Evolutionary conservation across 2,888 invertebrate genomes (phyloP).

Genomic region (Zele albiditarsus): DNA sequence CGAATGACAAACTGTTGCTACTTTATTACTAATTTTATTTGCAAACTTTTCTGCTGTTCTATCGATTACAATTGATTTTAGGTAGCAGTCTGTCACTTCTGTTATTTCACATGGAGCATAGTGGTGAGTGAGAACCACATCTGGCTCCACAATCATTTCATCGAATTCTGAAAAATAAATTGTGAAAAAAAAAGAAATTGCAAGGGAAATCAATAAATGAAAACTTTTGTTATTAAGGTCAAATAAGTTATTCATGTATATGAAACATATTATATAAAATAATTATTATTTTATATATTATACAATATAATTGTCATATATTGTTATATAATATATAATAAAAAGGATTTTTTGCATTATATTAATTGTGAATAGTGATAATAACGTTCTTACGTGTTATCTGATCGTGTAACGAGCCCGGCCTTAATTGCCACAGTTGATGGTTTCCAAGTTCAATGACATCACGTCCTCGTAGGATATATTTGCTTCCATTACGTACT

Average conservation of each 20-base stretch:
- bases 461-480: conserved; percentile 61
- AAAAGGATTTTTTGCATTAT: no score
- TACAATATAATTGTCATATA: no score
- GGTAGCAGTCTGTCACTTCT: conserved; percentile 51
- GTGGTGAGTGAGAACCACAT: conserved; percentile 52
- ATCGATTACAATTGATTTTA: conserved; percentile 46
- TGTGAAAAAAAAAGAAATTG: not conserved
- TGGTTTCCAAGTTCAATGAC: conserved; percentile 66
- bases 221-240: not conserved
- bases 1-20: conserved; percentile 36
- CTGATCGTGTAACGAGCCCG: conserved; percentile 34
- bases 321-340: no score
- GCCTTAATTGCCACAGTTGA: conserved; percentile 55
- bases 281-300: no score
- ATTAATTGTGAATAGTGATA: no score
- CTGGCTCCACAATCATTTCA: conserved; percentile 48
- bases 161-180: conserved; percentile 44
- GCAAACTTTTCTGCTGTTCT: conserved; percentile 48
- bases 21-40: conserved; percentile 41
- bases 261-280: not conserved
- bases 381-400: conserved; percentile 25
- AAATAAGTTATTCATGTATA: not conserved
- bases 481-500: conserved; percentile 61
- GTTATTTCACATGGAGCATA: conserved; percentile 51
- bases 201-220: not conserved